Percentiles rank a stretch among this genome's conserved stretches.
phyloP scores from a whole-genome alignment of 1,140 invertebrate species.

The Gerris buenoi region DNA sequence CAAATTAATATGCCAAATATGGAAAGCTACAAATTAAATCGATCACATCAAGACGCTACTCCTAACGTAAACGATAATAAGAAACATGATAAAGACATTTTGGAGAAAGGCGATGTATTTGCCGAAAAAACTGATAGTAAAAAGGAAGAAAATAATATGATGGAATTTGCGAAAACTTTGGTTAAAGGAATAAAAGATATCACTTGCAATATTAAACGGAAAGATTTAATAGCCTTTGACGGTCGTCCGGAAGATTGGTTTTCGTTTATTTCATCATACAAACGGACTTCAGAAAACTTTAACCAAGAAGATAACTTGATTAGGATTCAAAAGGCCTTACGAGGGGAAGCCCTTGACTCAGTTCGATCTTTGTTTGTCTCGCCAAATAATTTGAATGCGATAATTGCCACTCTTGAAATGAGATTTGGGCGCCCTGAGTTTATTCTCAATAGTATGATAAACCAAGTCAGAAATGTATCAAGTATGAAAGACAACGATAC shows the following conservation, averaged over 20 bases:
- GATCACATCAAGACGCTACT: too few relatives aligned
- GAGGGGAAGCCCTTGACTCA: background rate
- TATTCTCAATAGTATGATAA: background rate
- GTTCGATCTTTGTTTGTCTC: background rate
- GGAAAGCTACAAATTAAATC: too few relatives aligned
- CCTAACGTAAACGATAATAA: too few relatives aligned
- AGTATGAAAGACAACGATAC: background rate
- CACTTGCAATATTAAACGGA: background rate
- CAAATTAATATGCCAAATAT: too few relatives aligned
- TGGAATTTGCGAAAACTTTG: background rate
- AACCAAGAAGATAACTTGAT: background rate
- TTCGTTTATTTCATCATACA: background rate
- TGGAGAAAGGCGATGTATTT: too few relatives aligned
- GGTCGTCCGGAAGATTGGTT: background rate
- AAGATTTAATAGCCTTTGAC: background rate
- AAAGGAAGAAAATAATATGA: background rate
- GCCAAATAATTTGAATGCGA: background rate
- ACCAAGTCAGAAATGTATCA: background rate
- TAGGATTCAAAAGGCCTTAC: background rate
- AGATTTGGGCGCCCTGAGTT: background rate
- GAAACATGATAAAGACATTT: too few relatives aligned
- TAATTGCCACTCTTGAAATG: background rate
- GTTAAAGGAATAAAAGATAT: background rate
- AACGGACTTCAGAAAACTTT: background rate
- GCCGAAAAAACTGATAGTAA: too few relatives aligned